Base-by-base conservation (phyloP, 2,797 vertebrate species). In the Cyclopterus lumpus region DNA sequence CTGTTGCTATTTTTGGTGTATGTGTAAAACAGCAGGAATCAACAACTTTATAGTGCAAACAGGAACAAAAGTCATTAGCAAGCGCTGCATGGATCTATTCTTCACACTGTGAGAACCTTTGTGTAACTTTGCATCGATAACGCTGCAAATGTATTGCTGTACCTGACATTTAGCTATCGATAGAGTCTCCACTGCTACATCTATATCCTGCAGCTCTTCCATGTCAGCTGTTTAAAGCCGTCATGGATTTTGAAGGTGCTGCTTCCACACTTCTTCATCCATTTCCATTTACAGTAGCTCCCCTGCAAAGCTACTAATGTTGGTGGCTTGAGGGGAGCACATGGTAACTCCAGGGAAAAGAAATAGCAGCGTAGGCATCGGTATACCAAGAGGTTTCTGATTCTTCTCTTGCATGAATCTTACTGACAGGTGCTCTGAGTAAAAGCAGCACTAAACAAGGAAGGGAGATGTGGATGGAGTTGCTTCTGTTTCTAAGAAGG, bases 181-280 rank as follows among this genome's bases (percentile, higher is more conserved):
- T 65, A 2, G 30, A 79, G 48, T 73, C 75, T 65, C 73, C 75
- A 68, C 46, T 2, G 73, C 67, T 28, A 63, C 79, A 66, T 88
- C 81, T 58, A 67, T 78, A 75, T 44, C 66, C 59, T 12, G 24
- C 72, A 24, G 72, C 73, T 62, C 63, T 78, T 68, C 57, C 71
- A 26, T 57, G 75, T 86, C 80, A 83, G 74, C 84, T 72, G 36
- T 83, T 82, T 79, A 80, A 79, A 86, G 71, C 81, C 58, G 8
- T 78, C 65, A 54, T 72, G 49, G 81, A 82, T 75, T 67, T 44
- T 64, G 57, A 81, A 84, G 71, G 74, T 75, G 78, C 77, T 66
- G 71, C 60, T 81, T 86, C 69, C 42, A 81, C 78, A 81, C 75
- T 68, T 83, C 79, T 68, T 62, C 82, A 81, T 79, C 84, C 75